These are phyloP conservation scores for Drosophila miranda DNA, from an alignment of 1,140 invertebrate species.

Conservation along the genomic window DNA sequence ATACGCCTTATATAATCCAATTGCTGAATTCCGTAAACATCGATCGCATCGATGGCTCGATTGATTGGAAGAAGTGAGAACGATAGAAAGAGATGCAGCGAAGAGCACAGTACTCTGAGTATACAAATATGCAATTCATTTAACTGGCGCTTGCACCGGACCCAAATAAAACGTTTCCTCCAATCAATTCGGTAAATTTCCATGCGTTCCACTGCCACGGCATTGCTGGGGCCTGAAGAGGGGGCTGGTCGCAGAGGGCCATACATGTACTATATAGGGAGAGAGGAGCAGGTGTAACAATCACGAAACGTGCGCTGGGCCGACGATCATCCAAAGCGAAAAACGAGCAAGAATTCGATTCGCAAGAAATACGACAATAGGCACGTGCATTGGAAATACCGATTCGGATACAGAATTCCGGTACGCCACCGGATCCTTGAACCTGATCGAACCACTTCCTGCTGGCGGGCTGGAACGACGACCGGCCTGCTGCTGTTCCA, in stretches of 20 bases:
- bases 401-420: constrained; percentile 13
- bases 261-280: background rate
- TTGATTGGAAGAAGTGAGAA: constrained; percentile 46
- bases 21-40: constrained; percentile 73
- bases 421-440: constrained; percentile 24
- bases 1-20: constrained; percentile 68
- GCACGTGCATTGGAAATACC: constrained; percentile 21
- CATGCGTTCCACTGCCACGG: constrained; percentile 24
- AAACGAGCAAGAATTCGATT: constrained; percentile 49
- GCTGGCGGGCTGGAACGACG: background rate
- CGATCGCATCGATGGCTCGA: constrained; percentile 37
- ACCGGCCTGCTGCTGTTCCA: background rate
- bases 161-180: constrained; percentile 3
- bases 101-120: constrained; percentile 33
- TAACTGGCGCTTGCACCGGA: constrained; percentile 60
- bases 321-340: no score
- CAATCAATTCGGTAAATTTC: constrained; percentile 63
- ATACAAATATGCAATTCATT: constrained; percentile 53
- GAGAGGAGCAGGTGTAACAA: constrained; percentile 39
- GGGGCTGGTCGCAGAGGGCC: no score
- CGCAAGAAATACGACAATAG: background rate
- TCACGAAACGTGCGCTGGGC: constrained; percentile 41
- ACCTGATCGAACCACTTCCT: constrained; percentile 38
- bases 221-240: no score
- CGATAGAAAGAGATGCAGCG: constrained; percentile 21